Evolutionary conservation across 2,888 invertebrate species (phyloP), one percentile per base, ranked within the genome.

Genomic region (Ormyrus thymus): DNA sequence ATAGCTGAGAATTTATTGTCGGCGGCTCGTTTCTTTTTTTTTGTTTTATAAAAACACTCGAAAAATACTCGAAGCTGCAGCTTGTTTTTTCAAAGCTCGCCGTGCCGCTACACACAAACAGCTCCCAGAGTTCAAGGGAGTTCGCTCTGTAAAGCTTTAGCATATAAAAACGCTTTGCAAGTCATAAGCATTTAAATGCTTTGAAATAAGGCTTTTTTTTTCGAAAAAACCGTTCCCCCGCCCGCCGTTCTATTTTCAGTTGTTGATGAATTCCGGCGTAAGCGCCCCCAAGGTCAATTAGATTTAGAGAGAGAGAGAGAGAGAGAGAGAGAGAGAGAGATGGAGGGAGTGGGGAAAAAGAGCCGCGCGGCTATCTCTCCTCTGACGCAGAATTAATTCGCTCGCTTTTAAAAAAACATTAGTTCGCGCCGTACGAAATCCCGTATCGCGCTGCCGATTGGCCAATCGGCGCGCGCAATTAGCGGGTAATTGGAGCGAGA

Each of bases 381-480:
- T 7, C 13, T 15, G 53, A 72, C 61, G 55, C 53, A 51, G 15
- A 62, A 15, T 62, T 15, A 53, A 62, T 51, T 72, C 53, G 45
- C 10, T 9, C 8, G 46, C n/a, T 11, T 13, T 51, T 13, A n/a
- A 61, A 9, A 61, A 66, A 53, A 53, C n/a, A 7, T 9, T 15
- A 29, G 29, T 29, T 9, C 46, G 43, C 46, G 43, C 8, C 46
- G 13, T 7, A 68, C 56, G 48, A 70, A 61, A 51, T 68, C 51
- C 29, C 46, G 15, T 46, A 55, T 53, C 45, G 53, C 53, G 29
- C 29, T 2, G 29, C 29, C 29, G 4, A 64, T 70, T 70, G 65
- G 72, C 74, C 61, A 68, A 79, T 80, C 72, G 82, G 69, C 53
- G 71, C 71, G 76, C 53, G 64, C 71, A 81, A 83, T 81, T 83